phyloP scores from a whole-genome alignment of 1,140 invertebrate species.

The Lysiphlebus fabarum region DNA sequence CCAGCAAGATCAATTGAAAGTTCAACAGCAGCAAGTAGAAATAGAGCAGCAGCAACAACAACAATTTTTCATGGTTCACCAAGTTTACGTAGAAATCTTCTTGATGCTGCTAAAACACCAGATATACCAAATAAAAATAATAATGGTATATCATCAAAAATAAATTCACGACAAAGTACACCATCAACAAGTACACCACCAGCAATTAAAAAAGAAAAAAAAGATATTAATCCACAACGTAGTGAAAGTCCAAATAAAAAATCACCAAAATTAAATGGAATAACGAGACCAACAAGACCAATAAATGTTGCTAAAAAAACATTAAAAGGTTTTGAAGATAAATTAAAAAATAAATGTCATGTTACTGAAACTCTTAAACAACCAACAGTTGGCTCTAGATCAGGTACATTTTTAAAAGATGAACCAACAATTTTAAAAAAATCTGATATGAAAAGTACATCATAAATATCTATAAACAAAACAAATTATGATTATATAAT shows the following conservation, averaged over 20 bases:
- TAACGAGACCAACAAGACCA: conserved; percentile 31
- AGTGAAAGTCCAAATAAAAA: conserved; percentile 45
- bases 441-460: conserved; percentile 47
- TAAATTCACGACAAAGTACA: conserved; percentile 11
- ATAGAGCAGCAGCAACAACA: conserved; percentile 46
- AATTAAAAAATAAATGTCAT: conserved; percentile 41
- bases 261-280: conserved; percentile 44
- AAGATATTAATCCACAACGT: conserved; percentile 35
- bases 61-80: conserved; percentile 44
- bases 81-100: conserved; percentile 44
- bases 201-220: conserved; percentile 36
- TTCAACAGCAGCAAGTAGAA: conserved; percentile 50
- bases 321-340: conserved; percentile 35
- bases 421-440: conserved; percentile 61
- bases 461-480: too few relatives aligned
- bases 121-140: conserved; percentile 39
- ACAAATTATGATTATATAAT: conserved; percentile 46
- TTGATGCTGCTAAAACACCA: conserved; percentile 51
- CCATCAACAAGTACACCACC: conserved; percentile 17
- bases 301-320: conserved; percentile 26
- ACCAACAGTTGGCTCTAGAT: conserved; percentile 57
- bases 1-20: conserved; percentile 42
- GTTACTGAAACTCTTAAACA: conserved; percentile 42
- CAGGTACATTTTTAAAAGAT: conserved; percentile 71
- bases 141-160: conserved; percentile 23